Base-by-base conservation (phyloP, 2,888 invertebrate species). In the Azorinus chamasolen region DNA sequence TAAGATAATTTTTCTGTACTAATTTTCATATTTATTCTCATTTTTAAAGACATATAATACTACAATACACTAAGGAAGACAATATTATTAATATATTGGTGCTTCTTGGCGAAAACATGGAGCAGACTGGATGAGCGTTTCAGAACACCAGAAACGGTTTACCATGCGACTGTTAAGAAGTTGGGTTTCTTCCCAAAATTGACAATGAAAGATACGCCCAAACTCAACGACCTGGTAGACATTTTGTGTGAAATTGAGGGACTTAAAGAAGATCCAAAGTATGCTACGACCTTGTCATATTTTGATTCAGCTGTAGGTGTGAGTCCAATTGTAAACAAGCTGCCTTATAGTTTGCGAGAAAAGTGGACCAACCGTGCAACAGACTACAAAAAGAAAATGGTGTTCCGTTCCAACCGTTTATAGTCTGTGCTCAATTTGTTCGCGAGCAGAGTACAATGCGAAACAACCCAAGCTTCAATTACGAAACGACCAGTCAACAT, bases 391-490 rank as follows among this genome's bases (percentile, higher is more conserved):
- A 48, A 46, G n/a, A 45, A 41, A 32, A 80, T 32, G 10, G 16
- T 12, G 78, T 79, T 10, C 0, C 66, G 4, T 84, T 63, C 64
- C 83, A 78, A 20, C 83, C 83, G 18, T 85, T 83, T 39, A n/a
- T 41, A 10, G 41, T 75, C 1, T 79, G 84, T 46, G 65, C 58
- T 0, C 39, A 64, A 14, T 86, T 83, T 37, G 68, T 84, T 10
- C 22, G 50, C n/a, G 74, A 76, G 0, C 43, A 69, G 16, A 68
- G 74, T 39, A 61, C 22, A 12, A 71, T 75, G 1, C 50, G 61
- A 37, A 82, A 80, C 24, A 76, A 83, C 58, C 79, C 77, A 8
- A 65, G 70, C 16, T 76, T 84, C n/a, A n/a, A n/a, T n/a, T n/a
- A n/a, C n/a, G n/a, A n/a, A n/a, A n/a, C n/a, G n/a, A 8, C 12